Base-by-base conservation (phyloP, 2,888 invertebrate species). In the Malthinus flaveolus region DNA sequence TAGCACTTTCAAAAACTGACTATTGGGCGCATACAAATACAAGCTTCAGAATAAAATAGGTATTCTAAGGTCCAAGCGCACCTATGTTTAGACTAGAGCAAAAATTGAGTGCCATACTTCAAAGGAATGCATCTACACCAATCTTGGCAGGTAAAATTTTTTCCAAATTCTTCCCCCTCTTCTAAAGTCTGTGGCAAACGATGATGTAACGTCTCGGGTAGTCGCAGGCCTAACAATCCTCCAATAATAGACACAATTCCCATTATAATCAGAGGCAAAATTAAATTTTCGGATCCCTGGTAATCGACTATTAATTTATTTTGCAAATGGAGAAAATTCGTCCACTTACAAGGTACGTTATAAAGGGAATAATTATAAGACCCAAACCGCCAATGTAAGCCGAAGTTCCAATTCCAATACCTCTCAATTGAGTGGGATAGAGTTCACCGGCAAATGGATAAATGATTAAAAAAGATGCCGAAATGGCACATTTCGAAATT, bases 401-500 rank as follows among this genome's bases (percentile, higher is more conserved):
- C 1, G 94, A 94, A 51, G 92, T 89, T 45, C 95, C 95, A 67
- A 95, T 94, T 10, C 95, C 95, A 53, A 95, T 83, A 1, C 95
- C 95, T 68, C 95, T 84, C 44, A 94, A 83, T 75, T 92, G 91
- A 1, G 95, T 95, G 1, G 95, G 95, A 78, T 95, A 95, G 13
- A 95, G 77, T 80, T 95, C 95, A 7, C 93, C 93, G 66, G 94
- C 94, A 77, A 95, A 95, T 0, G 95, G 94, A 77, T 95, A 95
- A 69, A 95, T 93, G 62, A 94, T 93, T 55, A 94, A 82, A 80
- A 94, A 95, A 5, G 94, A 93, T 5, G 93, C 93, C 1, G 95
- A 94, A 73, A 95, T 91, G 65, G 93, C 86, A 64, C 92, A 92
- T 79, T 95, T 95, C 9, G 94, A 90, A 70, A 93, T 81, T 35